phyloP scores from a whole-genome alignment of 1,140 invertebrate genomes.

The Cepaea nemoralis region DNA sequence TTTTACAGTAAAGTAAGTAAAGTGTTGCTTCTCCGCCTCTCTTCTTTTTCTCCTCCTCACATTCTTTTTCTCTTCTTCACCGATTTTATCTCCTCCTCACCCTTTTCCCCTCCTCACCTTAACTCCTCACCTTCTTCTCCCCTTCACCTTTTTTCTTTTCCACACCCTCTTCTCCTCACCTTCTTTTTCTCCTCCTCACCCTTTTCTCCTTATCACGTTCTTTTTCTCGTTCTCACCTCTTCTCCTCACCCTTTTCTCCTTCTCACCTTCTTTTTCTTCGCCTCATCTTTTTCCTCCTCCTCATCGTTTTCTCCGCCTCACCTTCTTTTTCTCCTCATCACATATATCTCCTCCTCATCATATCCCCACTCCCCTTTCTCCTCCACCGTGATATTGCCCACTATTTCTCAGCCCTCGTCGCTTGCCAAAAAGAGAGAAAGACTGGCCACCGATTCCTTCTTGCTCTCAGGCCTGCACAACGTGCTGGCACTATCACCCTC shows the following conservation, averaged over 20 bases:
- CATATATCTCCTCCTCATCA: background rate
- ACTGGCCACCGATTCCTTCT: no score
- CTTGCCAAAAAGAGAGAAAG: no score
- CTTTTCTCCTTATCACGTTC: background rate
- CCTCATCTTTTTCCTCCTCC: background rate
- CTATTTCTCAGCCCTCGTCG: no score
- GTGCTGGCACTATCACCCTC: no score
- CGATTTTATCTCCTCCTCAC: no score
- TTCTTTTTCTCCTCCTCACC: background rate
- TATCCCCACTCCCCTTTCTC: background rate
- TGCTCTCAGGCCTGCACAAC: no score
- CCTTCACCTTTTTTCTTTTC: background rate
- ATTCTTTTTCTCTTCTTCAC: no score
- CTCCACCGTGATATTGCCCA: no score
- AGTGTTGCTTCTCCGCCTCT: no score
- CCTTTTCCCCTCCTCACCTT: no score
- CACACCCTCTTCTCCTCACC: background rate
- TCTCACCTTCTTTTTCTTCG: constrained; percentile 1
- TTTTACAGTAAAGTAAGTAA: no score
- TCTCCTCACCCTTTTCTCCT: background rate
- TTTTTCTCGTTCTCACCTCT: background rate
- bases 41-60: no score
- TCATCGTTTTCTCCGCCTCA: background rate
- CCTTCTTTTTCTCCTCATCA: background rate
- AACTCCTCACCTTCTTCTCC: background rate